Evolutionary conservation across 2,797 vertebrate species (phyloP).

Genomic region (Semotilus atromaculatus): DNA sequence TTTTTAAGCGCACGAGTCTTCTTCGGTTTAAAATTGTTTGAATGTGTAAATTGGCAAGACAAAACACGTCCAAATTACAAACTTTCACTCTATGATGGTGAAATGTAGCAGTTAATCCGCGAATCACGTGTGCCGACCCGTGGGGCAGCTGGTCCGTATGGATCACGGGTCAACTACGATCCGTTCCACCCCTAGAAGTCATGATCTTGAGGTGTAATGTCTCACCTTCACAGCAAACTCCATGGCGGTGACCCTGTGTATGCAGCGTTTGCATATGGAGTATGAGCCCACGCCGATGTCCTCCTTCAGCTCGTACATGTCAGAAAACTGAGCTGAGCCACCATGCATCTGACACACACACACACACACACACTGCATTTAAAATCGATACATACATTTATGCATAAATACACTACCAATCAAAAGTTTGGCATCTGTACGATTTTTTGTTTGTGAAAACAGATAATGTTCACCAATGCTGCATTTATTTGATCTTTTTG

Average conservation of each 20-base stretch:
- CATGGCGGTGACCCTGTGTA: constrained; percentile 88
- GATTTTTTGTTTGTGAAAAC: neutral
- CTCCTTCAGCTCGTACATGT: constrained; percentile 93
- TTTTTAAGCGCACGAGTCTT: too few species aligned
- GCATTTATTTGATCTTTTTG: neutral
- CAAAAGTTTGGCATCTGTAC: neutral
- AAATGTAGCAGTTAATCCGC: too few species aligned
- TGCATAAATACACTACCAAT: neutral
- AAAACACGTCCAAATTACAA: too few species aligned
- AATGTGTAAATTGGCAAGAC: too few species aligned
- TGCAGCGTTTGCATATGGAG: constrained; percentile 95
- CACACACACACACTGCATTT: too few species aligned
- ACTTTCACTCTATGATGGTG: too few species aligned
- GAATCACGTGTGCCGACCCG: too few species aligned
- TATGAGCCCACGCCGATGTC: constrained; percentile 97
- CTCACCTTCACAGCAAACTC: constrained; percentile 97
- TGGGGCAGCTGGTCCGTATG: too few species aligned
- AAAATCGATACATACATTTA: neutral
- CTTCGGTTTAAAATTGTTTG: too few species aligned
- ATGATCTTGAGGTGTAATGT: neutral
- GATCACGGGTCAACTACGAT: too few species aligned
- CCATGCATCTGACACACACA: constrained; percentile 83
- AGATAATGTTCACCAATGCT: neutral
- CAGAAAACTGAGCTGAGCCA: constrained; percentile 87
- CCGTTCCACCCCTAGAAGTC: too few species aligned